phyloP scores from a whole-genome alignment of 2,113 vertebrate species.

The Nothocercus nigrocapillus region DNA sequence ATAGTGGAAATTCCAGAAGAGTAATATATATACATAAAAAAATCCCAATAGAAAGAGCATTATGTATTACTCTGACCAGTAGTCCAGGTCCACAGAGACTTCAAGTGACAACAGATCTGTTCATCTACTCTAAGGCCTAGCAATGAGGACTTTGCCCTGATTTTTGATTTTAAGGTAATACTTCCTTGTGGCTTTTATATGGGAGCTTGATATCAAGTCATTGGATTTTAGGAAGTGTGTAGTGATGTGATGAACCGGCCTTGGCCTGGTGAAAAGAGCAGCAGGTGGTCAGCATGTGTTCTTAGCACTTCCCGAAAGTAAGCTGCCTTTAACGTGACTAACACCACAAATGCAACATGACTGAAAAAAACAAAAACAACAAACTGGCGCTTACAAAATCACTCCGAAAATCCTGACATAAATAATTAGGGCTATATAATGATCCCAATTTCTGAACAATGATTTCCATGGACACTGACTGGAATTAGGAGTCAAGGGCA shows the following conservation, averaged over 20 bases:
- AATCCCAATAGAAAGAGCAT: not conserved
- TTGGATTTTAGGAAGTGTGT: not conserved
- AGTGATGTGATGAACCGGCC: not conserved
- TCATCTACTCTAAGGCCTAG: not conserved
- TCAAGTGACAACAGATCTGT: not conserved
- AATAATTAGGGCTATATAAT: not conserved
- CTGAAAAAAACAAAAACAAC: not conserved
- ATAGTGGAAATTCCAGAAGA: not conserved
- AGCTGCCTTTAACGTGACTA: not conserved
- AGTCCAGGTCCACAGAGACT: not conserved
- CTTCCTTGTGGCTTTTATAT: not conserved
- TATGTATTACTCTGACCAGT: not conserved
- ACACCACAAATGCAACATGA: not conserved
- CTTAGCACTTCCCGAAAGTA: not conserved
- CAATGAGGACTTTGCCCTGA: not conserved
- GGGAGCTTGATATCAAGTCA: not conserved
- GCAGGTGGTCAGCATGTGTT: accelerated
- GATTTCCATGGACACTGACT: not conserved
- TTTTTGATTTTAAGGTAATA: not conserved
- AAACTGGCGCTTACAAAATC: not conserved
- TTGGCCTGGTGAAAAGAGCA: not conserved
- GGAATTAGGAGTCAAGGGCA: not conserved
- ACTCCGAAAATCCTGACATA: not conserved
- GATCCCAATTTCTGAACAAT: not conserved
- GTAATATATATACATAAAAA: not conserved